These are phyloP conservation scores for Choloepus didactylus DNA, from an alignment of 2,797 vertebrate species.

Conservation along the genomic window DNA sequence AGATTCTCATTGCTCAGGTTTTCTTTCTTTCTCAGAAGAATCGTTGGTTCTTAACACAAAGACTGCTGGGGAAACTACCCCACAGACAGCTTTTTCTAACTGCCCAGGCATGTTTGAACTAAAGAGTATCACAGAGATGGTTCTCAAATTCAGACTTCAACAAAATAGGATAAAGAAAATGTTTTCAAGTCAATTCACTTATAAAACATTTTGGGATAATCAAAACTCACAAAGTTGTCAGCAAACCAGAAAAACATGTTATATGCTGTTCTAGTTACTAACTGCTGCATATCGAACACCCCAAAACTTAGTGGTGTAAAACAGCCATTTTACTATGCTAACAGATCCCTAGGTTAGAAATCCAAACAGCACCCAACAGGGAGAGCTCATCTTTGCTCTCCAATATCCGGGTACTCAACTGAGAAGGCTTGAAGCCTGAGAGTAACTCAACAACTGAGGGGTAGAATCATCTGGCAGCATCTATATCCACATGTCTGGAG, in stretches of 20 bases:
- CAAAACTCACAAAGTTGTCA: background rate
- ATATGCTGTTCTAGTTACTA: background rate
- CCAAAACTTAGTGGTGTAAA: background rate
- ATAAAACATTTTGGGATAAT: background rate
- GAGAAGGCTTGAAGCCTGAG: background rate
- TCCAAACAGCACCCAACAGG: background rate
- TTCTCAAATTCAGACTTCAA: slow-evolving; percentile 23
- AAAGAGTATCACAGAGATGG: background rate
- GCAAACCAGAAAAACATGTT: background rate
- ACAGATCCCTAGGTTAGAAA: background rate
- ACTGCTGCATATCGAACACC: background rate
- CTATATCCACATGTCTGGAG: background rate
- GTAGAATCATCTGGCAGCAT: background rate
- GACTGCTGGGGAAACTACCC: background rate
- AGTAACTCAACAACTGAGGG: background rate
- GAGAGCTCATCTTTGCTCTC: background rate
- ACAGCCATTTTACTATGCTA: background rate
- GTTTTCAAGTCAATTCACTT: background rate
- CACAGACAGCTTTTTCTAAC: background rate
- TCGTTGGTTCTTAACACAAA: background rate
- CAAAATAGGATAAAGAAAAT: slow-evolving; percentile 30
- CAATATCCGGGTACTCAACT: background rate
- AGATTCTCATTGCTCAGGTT: background rate
- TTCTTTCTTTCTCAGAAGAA: background rate
- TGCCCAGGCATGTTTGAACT: background rate